Evolutionary conservation across 2,888 invertebrate genomes (phyloP), one percentile per base, ranked within the genome.

Genomic region (Phyllotreta striolata): DNA sequence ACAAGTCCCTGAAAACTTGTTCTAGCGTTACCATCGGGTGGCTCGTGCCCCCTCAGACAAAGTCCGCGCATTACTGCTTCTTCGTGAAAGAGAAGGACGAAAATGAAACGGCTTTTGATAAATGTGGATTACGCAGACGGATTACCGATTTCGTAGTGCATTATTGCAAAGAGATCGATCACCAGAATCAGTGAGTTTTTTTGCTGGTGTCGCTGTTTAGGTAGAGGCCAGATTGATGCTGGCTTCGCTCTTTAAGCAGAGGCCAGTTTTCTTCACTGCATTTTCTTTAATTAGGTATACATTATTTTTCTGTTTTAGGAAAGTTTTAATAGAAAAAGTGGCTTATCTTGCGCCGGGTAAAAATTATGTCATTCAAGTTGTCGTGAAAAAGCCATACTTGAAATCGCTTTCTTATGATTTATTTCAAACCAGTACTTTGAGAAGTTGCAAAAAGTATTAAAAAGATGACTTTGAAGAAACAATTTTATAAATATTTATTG

Each of bases 391-490:
- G 62, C 82, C 82, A 46, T 83, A 83, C 73, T 86, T 86, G 13
- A 84, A 84, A 72, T 82, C 85, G 1, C 73, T 87, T 52, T 86
- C 87, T 0, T 88, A 88, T 72, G 84, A 87, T 74, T 78, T 86
- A 47, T 47, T 47, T 47, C 47, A 47, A 47, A 47, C 47, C 8
- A 14, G 34, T n/a, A 47, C 47, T 14, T 47, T 47, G 6, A 14
- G 14, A 47, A 9, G 24, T 9, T 47, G 47, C 24, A 24, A 24
- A 24, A 24, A 24, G 24, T 4, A 24, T 24, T 24, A 24, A 24
- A 24, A 4, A 24, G n/a, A 24, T 24, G 24, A 3, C 24, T 24
- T 4, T 24, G 24, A 4, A 24, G 24, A 24, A 24, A 24, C 24
- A 24, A 24, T 24, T 24, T 24, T 24, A 24, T n/a, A n/a, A n/a